A percentile compares a stretch with the other conserved stretches of the same genome.
These are phyloP conservation scores for Phyllostomus discolor DNA, from an alignment of 2,113 vertebrate species.

Conservation along the genomic window DNA sequence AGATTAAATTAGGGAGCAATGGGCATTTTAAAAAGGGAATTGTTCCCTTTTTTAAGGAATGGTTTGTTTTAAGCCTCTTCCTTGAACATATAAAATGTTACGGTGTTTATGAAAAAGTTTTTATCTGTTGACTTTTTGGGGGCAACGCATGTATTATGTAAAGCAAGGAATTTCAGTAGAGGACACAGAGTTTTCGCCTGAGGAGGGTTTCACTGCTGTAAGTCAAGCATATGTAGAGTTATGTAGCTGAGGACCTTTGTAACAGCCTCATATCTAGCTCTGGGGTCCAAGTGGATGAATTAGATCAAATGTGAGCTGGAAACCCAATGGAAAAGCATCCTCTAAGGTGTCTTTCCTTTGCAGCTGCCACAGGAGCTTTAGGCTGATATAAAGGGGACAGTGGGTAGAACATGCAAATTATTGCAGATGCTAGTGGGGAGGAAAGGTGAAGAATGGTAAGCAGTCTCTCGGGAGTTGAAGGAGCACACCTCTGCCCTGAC, in stretches of 20 bases:
- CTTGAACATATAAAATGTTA: neutral
- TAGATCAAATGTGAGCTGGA: neutral
- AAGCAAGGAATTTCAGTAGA: neutral
- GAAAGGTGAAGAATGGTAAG: neutral
- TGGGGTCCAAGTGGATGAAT: neutral
- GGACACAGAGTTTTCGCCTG: neutral
- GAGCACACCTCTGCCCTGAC: neutral
- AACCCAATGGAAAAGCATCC: neutral
- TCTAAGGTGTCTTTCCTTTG: neutral
- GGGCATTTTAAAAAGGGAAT: neutral
- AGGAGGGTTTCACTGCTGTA: neutral
- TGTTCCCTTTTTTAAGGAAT: neutral
- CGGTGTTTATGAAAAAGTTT: neutral
- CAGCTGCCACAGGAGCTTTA: neutral
- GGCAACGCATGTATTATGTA: neutral
- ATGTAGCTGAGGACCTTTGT: neutral
- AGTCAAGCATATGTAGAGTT: neutral
- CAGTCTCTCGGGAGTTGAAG: neutral
- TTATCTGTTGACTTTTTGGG: neutral
- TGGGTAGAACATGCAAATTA: neutral
- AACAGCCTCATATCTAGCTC: neutral
- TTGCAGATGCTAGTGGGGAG: neutral
- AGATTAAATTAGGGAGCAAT: constrained; percentile 23
- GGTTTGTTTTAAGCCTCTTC: neutral
- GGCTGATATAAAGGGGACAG: too few species aligned